Conservation (phyloP, 2,888 invertebrate species). For the Drosophila macrospina region DNA sequence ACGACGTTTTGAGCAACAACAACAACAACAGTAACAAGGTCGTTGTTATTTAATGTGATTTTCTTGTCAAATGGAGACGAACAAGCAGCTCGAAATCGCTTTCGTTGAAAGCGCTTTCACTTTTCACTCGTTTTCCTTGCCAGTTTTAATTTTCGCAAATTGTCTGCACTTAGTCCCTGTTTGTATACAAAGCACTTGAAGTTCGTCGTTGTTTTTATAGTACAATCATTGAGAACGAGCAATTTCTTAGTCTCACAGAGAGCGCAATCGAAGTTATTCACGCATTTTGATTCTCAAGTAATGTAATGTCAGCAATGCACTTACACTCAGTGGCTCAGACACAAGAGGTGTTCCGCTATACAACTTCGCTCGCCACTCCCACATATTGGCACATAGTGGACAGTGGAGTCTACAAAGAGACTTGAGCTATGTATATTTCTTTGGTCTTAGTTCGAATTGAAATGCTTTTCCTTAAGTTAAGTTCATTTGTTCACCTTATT, state of each 20-base stretch:
- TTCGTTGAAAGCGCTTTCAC: constrained; percentile 29
- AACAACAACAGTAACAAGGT: constrained; percentile 4
- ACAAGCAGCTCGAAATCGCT: constrained; percentile 4
- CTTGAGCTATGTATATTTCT: too few relatives aligned
- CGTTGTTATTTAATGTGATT: constrained; percentile 45
- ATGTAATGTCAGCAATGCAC: background rate
- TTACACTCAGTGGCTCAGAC: too few relatives aligned
- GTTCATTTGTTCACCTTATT: too few relatives aligned
- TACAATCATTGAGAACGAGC: constrained; percentile 5
- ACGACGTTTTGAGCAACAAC: constrained; percentile 12
- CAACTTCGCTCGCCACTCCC: background rate
- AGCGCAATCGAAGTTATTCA: constrained; percentile 3
- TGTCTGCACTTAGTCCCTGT: constrained; percentile 31
- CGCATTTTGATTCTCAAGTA: background rate
- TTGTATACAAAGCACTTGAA: constrained; percentile 20
- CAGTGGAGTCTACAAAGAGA: too few relatives aligned
- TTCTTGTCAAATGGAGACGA: constrained; percentile 45
- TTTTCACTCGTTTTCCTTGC: constrained; percentile 20
- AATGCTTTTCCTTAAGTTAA: too few relatives aligned
- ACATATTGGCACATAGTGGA: too few relatives aligned
- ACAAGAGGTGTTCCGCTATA: background rate
- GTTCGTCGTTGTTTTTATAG: background rate
- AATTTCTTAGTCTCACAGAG: background rate
- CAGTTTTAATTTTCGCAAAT: constrained; percentile 53
- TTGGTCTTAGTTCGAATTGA: too few relatives aligned